A percentile compares a stretch with the other conserved stretches of the same genome.
Conservation (phyloP, 2,113 vertebrate species). For the Lipophrys pholis region DNA sequence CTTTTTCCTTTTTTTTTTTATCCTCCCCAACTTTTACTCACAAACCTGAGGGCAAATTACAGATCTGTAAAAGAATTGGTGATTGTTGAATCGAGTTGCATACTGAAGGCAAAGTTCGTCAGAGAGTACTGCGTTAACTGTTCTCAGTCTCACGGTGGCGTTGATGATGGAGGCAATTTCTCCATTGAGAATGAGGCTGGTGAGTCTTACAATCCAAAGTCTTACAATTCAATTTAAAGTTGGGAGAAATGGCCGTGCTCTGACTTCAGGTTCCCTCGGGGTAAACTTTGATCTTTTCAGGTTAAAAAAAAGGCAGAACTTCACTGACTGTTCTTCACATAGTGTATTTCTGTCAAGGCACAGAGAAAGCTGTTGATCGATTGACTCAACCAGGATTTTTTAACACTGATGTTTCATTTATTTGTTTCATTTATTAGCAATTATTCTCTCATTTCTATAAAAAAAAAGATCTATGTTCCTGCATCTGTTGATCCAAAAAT, state of each 20-base stretch:
- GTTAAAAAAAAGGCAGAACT: conserved; percentile 6
- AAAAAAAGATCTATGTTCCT: no score
- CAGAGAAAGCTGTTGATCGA: not conserved
- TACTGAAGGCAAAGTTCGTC: not conserved
- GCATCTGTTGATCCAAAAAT: no score
- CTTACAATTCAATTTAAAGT: conserved; percentile 55
- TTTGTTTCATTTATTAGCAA: not conserved
- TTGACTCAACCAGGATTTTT: not conserved
- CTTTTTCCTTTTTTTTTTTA: no score
- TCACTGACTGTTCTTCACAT: not conserved
- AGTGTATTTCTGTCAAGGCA: not conserved
- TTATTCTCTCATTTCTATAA: no score
- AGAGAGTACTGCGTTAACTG: conserved; percentile 4
- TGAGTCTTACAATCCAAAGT: conserved; percentile 1
- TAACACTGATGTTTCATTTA: not conserved
- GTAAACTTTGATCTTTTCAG: conserved; percentile 28
- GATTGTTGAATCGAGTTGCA: not conserved
- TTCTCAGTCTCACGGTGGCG: conserved; percentile 13
- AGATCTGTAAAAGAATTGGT: conserved; percentile 7
- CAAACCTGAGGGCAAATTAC: conserved; percentile 18
- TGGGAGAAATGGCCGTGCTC: conserved; percentile 13
- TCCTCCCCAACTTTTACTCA: conserved; percentile 1
- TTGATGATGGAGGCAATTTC: not conserved
- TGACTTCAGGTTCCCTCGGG: conserved; percentile 23
- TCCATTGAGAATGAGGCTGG: conserved; percentile 23